Base-by-base conservation (phyloP, 2,888 invertebrate species). In the Chamaedrilus cognettii region DNA sequence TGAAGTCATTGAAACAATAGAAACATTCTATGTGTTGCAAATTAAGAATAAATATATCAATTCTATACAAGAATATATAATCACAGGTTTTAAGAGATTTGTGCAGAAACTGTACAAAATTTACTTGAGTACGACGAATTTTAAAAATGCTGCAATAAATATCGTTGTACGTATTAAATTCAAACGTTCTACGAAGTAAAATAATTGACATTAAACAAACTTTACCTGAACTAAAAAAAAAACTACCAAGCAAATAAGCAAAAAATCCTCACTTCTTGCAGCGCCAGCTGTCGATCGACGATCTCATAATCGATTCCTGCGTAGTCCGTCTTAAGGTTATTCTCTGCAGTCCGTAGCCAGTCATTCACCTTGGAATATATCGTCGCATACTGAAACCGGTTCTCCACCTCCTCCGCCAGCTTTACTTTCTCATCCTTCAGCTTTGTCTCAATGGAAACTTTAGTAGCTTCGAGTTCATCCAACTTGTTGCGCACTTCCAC, bases 241-340 rank as follows among this genome's bases (percentile, higher is more conserved):
- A 30, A 58, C 15, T 15, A 23, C n/a, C 7, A 23, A 11, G 15
- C 28, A 55, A 11, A 26, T 55, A 55, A 11, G 15, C 7, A 31
- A 58, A 30, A 58, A 30, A 26, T 30, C 19, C 15, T 11, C 7
- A 87, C 88, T 84, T 92, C 93, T 79, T 94, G 94, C 77, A 94
- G 92, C 79, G 93, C 92, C 31, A 96, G 86, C 78, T 94, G 92
- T 5, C 88, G 87, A 59, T 90, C 86, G 7, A 95, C 90, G 74
- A 92, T 92, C 76, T 92, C 91, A 78, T 93, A 94, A 81, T 96
- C 92, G 4, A 95, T 90, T 19, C 94, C 94, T 72, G 91, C 90
- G 77, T 91, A 91, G 23, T 90, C 89, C 78, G 90, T 89, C 70
- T 77, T 78, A 49, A 79, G 72, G 65, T 78, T 70, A 4, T 74